Base-by-base conservation (phyloP, 2,113 vertebrate species). In the Myxocyprinus asiaticus region DNA sequence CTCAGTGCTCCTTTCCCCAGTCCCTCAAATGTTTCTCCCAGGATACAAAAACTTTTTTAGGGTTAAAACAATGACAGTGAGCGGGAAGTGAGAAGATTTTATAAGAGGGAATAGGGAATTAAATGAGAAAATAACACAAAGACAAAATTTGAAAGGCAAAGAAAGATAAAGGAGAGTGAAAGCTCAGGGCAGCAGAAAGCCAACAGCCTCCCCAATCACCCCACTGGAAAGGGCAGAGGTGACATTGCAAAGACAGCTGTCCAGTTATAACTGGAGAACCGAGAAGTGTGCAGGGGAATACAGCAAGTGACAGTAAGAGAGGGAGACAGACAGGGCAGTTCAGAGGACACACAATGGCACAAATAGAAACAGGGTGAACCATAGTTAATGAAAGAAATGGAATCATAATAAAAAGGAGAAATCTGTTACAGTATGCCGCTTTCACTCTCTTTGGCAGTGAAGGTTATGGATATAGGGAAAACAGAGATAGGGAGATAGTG, bases 401-500 rank as follows among this genome's bases (percentile, higher is more conserved):
- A 58, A 58, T 58, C 14, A 2, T 58, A n/a, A 55, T 3, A 14
- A 56, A 71, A 22, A 3, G 12, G n/a, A 55, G 67, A 55, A 51
- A 65, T 64, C 7, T 6, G 1, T 53, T 14, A 33, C 3, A 3
- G 22, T 33, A 11, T 51, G 48, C 11, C 48, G 43, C 55, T 56
- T 17, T 68, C 64, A 43, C 15, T 59, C 51, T 44, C 43, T 51
- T 6, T 5, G 63, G 50, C 61, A 61, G 62, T 59, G 33, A 14
- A 68, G 67, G 48, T 51, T 47, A 73, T 67, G 55, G 59, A 62
- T 42, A 33, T 1, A 53, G 50, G 9, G 9, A 58, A 58, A 22
- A 51, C 15, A 68, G 15, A 56, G 61, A 76, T 66, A 53, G 50
- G 17, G 6, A 33, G 67, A 78, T 75, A 67, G 59, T 62, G 61